These are phyloP conservation scores for Percopsis omiscomaycus DNA, from an alignment of 2,797 vertebrate species.

Conservation along the genomic window DNA sequence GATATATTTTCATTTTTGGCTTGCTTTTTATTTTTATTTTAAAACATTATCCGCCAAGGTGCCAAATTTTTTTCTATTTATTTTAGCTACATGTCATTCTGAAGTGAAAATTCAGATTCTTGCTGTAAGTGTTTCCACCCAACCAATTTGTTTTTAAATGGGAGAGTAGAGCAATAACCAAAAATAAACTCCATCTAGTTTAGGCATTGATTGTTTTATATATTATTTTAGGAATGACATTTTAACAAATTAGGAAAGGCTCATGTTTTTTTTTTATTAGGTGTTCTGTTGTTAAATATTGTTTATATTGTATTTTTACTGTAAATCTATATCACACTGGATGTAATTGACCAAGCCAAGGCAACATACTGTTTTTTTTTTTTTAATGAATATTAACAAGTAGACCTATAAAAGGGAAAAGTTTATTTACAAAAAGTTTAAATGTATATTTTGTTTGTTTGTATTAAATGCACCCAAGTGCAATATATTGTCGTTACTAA, in stretches of 20 bases:
- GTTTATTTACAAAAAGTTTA: constrained; percentile 37
- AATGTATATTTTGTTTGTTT: constrained; percentile 44
- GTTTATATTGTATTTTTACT: constrained; percentile 66
- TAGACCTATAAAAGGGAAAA: constrained; percentile 24
- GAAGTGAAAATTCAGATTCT: constrained; percentile 15
- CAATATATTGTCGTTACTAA: constrained; percentile 72
- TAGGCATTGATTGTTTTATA: not conserved
- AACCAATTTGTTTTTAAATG: constrained; percentile 18
- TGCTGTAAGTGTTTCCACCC: constrained; percentile 11
- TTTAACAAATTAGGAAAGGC: constrained; percentile 40
- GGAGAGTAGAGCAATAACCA: constrained; percentile 27
- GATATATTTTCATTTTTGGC: too few relatives aligned
- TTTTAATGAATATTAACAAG: constrained; percentile 33
- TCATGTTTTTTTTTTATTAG: constrained; percentile 5
- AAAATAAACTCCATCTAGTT: constrained; percentile 3
- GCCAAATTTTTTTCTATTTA: constrained; percentile 59
- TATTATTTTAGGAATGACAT: constrained; percentile 31
- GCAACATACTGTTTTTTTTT: constrained; percentile 56
- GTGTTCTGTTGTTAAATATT: constrained; percentile 11
- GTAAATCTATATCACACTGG: constrained; percentile 77
- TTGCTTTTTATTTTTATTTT: constrained; percentile 15
- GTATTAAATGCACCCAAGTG: constrained; percentile 66
- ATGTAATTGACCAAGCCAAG: constrained; percentile 70
- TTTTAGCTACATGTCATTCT: constrained; percentile 35
- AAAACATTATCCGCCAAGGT: constrained; percentile 26